Evolutionary conservation across 2,797 vertebrate species (phyloP), one percentile per base, ranked within the genome.

Genomic region (Halcyon smyrnensis): DNA sequence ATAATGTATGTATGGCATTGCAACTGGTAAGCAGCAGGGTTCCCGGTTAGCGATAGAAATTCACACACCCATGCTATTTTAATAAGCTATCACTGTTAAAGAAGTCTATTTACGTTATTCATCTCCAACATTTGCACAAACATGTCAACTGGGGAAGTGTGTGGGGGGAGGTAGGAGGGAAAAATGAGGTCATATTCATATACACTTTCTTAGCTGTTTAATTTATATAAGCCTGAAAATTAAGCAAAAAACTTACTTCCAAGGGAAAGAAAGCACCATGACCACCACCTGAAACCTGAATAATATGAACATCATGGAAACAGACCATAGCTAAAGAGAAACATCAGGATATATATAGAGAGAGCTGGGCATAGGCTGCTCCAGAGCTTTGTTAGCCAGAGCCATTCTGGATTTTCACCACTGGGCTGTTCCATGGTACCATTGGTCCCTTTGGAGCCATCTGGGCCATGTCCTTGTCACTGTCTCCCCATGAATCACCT

Each of bases 41-140:
- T 95, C 96, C 94, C 2, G 36, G 94, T 90, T 95, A 95, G 95
- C 4, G 5, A 57, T 86, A 86, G 97, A 90, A 96, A 95, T 97
- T 97, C 96, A 96, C 96, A 96, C 95, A 96, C 94, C 71, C 87
- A 68, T 86, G 93, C 93, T 97, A 97, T 97, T 97, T 97, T 97
- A 97, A 97, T 97, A 96, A 95, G 94, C 89, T 95, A 95, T 95
- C 96, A 74, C 92, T 76, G 93, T 88, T 92, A 87, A 95, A 96
- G 96, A 82, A 95, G 95, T 96, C 95, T 96, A 97, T 97, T 97
- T 97, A 96, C 93, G 77, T 95, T 94, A 96, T 95, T 95, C 94
- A 85, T 96, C 96, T 95, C 94, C 94, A 95, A 91, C 96, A 96
- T 96, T 97, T 97, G 95, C 95, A 97, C 95, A 95, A 91, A 97